Conservation (phyloP, 2,797 vertebrate species). For the Gallinago stenura region DNA sequence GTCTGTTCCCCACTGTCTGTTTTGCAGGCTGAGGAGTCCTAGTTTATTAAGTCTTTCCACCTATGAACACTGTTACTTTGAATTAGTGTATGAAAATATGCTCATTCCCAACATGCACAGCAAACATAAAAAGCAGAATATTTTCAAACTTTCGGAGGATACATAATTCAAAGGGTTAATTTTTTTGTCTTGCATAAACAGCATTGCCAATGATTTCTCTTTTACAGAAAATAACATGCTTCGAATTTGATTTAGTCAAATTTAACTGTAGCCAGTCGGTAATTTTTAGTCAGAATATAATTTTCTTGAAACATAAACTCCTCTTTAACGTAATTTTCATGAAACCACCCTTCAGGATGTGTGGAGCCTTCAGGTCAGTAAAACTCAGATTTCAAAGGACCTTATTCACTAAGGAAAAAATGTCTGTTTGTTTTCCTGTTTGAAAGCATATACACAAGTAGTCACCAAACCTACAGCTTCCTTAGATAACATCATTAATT, state of each 20-base stretch:
- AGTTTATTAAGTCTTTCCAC: not conserved
- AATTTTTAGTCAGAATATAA: conserved; percentile 1
- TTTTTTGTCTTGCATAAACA: not conserved
- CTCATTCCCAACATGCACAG: not conserved
- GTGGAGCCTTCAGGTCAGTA: conserved; percentile 19
- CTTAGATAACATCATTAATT: not conserved
- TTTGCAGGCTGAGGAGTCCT: not conserved
- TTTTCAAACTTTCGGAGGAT: not conserved
- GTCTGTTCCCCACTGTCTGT: not conserved
- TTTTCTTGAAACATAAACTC: not conserved
- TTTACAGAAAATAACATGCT: not conserved
- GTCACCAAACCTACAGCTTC: not conserved
- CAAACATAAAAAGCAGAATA: not conserved
- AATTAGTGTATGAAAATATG: not conserved
- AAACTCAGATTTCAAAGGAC: not conserved
- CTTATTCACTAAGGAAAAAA: not conserved
- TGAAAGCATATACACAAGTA: not conserved
- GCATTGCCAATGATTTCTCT: not conserved
- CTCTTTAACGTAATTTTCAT: conserved; percentile 41
- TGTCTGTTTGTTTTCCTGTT: not conserved
- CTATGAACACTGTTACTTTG: not conserved
- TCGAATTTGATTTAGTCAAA: not conserved
- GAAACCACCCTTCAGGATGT: not conserved
- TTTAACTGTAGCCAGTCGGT: not conserved
- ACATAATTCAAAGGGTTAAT: not conserved